These are phyloP conservation scores for Papilio glaucus DNA, from an alignment of 1,140 invertebrate genomes.

Conservation along the genomic window DNA sequence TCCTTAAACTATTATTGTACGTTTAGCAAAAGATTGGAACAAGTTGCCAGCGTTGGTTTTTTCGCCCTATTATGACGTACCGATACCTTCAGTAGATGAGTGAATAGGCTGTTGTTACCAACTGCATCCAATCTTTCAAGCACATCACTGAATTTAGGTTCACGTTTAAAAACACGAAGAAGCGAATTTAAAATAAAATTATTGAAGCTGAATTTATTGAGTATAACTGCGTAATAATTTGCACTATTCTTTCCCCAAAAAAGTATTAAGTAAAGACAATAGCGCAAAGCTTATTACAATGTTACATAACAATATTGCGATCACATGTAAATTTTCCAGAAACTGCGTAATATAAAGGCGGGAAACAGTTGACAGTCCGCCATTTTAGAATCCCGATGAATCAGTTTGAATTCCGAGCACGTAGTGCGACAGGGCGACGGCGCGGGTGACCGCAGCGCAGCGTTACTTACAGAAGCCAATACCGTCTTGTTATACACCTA, in stretches of 20 bases:
- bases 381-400: constrained; percentile 75
- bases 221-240: not conserved
- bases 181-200: too few relatives aligned
- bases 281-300: not conserved
- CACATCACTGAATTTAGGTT: too few relatives aligned
- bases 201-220: too few relatives aligned
- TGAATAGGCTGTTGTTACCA: too few relatives aligned
- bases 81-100: too few relatives aligned
- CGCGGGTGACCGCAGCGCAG: constrained; percentile 51
- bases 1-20: too few relatives aligned
- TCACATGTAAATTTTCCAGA: constrained; percentile 30
- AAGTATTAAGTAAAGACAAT: not conserved
- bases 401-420: constrained; percentile 73
- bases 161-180: too few relatives aligned
- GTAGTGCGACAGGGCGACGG: constrained; percentile 48
- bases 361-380: constrained; percentile 56
- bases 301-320: constrained; percentile 18
- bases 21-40: too few relatives aligned
- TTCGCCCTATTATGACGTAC: too few relatives aligned
- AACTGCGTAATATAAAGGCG: constrained; percentile 45
- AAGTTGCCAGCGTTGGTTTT: too few relatives aligned
- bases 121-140: too few relatives aligned
- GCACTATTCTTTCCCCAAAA: not conserved
- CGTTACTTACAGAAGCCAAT: constrained; percentile 50
- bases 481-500: constrained; percentile 38